A percentile compares a stretch with the other conserved stretches of the same genome.
Conservation (phyloP, 2,113 vertebrate genomes). For the Paedocypris sp. region DNA sequence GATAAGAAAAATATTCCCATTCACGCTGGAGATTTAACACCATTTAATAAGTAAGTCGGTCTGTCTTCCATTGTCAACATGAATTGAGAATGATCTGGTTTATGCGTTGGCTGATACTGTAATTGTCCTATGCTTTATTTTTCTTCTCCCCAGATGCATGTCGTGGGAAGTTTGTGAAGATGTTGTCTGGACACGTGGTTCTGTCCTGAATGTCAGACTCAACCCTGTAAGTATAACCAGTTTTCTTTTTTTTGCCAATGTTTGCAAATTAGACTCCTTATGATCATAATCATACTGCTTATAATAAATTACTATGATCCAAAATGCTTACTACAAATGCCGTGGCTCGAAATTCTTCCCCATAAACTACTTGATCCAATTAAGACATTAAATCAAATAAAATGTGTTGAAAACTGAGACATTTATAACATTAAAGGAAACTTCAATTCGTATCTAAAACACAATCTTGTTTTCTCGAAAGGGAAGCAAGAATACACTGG, state of each 20-base stretch:
- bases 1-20: slow-evolving; percentile 45
- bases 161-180: slow-evolving; percentile 63
- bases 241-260: no score
- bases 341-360: no score
- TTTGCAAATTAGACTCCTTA: background rate
- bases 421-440: no score
- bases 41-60: slow-evolving; percentile 57
- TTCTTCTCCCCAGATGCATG: slow-evolving; percentile 46
- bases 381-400: no score
- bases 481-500: slow-evolving; percentile 38
- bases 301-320: no score
- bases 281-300: background rate
- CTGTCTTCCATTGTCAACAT: background rate
- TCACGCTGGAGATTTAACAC: slow-evolving; percentile 57
- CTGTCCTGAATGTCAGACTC: slow-evolving; percentile 46
- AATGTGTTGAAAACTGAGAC: no score
- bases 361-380: no score
- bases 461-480: slow-evolving; percentile 10
- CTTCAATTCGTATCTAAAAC: background rate
- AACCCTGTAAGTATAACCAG: slow-evolving; percentile 48
- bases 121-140: background rate
- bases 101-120: background rate
- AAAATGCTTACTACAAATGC: no score
- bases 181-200: slow-evolving; percentile 46
- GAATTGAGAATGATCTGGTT: background rate